Conservation (phyloP, 2,797 vertebrate genomes). For the Sebastes minor region DNA sequence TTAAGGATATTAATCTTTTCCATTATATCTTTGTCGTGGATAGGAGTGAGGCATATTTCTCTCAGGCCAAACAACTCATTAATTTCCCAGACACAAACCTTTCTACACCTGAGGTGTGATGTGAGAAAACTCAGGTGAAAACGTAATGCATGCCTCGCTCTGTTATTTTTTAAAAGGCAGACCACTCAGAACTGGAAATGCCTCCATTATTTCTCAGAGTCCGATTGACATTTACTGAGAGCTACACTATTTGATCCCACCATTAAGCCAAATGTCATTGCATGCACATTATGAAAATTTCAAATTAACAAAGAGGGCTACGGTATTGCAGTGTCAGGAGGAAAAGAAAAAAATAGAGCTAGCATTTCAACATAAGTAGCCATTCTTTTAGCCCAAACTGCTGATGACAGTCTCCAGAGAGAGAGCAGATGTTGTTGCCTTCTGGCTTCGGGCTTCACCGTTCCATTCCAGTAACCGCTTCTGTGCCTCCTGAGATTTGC, state of each 20-base stretch:
- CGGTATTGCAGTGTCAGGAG: constrained; percentile 36
- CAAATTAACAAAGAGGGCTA: constrained; percentile 54
- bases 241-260: constrained; percentile 57
- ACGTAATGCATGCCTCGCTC: not conserved
- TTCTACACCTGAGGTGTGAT: constrained; percentile 48
- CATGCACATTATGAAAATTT: constrained; percentile 53
- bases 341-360: constrained; percentile 35
- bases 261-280: constrained; percentile 68
- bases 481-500: constrained; percentile 69
- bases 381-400: constrained; percentile 71
- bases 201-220: constrained; percentile 51
- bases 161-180: constrained; percentile 35
- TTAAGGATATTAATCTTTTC: constrained; percentile 76
- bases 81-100: constrained; percentile 71
- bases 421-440: constrained; percentile 79
- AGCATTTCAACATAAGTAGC: constrained; percentile 64
- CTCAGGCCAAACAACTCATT: constrained; percentile 70
- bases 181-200: constrained; percentile 46
- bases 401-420: constrained; percentile 77
- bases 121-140: constrained; percentile 49
- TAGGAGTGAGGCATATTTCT: constrained; percentile 64
- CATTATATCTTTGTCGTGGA: constrained; percentile 69
- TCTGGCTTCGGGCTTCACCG: constrained; percentile 72
- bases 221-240: constrained; percentile 71
- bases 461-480: constrained; percentile 75